These are phyloP conservation scores for Bombus ignitus DNA, from an alignment of 1,140 invertebrate species.

Conservation along the genomic window DNA sequence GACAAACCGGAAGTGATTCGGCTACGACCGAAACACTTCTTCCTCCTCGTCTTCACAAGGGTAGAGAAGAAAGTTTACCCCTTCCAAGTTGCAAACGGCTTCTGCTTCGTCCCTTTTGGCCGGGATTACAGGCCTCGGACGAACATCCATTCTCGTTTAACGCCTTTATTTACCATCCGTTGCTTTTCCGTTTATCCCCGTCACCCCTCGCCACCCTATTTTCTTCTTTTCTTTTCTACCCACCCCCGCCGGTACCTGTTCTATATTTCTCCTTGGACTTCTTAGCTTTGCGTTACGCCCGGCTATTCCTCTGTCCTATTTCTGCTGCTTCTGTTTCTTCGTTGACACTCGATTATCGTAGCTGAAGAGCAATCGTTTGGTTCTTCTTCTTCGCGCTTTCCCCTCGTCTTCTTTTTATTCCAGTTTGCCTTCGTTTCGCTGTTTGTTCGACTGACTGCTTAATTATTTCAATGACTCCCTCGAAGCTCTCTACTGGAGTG, in stretches of 20 bases:
- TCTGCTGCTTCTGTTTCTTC: constrained; percentile 2
- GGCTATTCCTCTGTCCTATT: neutral
- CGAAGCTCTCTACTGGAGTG: neutral
- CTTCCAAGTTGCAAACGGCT: constrained; percentile 5
- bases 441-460: neutral
- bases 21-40: constrained; percentile 65
- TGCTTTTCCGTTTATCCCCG: constrained; percentile 56
- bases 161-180: constrained; percentile 79
- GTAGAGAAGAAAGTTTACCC: constrained; percentile 43
- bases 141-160: constrained; percentile 81
- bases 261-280: constrained; percentile 25
- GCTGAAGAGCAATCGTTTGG: neutral
- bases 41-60: constrained; percentile 41
- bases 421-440: neutral
- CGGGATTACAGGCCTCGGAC: constrained; percentile 74
- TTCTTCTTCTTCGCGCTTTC: no score
- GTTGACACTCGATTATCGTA: constrained; percentile 29
- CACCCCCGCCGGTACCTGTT: neutral
- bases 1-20: constrained; percentile 79
- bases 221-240: constrained; percentile 24
- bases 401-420: no score
- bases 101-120: constrained; percentile 63
- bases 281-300: constrained; percentile 12
- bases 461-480: neutral
- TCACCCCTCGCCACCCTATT: constrained; percentile 4